Conservation (phyloP, 2,888 invertebrate genomes). For the Agrotis clavis region DNA sequence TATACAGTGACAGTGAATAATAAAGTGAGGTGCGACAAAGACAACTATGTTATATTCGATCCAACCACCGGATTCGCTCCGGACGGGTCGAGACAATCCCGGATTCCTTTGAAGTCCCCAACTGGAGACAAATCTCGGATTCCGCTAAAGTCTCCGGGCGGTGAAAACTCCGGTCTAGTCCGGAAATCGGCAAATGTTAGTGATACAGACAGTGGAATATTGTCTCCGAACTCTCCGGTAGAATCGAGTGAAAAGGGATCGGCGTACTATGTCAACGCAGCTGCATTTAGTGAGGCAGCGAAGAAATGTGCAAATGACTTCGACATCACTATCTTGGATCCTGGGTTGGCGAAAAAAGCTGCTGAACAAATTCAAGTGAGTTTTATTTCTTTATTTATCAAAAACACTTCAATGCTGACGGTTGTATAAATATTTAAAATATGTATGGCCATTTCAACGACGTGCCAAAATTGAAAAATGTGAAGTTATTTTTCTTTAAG, state of each 20-base stretch:
- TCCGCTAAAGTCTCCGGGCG: conserved; percentile 80
- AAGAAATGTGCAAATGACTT: conserved; percentile 79
- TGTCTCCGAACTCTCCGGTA: conserved; percentile 92
- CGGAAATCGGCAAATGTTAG: conserved; percentile 88
- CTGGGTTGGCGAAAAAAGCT: conserved; percentile 85
- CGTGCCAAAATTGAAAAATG: conserved; percentile 42
- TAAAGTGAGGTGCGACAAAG: conserved; percentile 89
- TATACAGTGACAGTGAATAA: conserved; percentile 89
- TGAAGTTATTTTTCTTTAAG: conserved; percentile 59
- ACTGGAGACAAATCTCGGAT: conserved; percentile 81
- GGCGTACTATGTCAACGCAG: conserved; percentile 84
- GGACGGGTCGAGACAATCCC: conserved; percentile 76
- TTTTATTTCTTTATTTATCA: conserved; percentile 27
- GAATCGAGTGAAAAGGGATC: conserved; percentile 84
- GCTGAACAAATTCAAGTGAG: conserved; percentile 89
- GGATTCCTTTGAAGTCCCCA: conserved; percentile 79
- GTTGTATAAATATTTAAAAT: neutral
- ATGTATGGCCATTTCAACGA: neutral
- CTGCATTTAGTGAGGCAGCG: conserved; percentile 82
- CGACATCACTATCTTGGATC: conserved; percentile 86
- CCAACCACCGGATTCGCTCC: conserved; percentile 87
- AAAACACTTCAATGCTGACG: neutral
- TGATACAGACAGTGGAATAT: conserved; percentile 92
- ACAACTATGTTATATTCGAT: conserved; percentile 90
- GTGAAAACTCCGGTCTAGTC: conserved; percentile 77